These are phyloP conservation scores for Epinephelus awoara DNA, from an alignment of 2,797 vertebrate genomes.

Conservation along the genomic window DNA sequence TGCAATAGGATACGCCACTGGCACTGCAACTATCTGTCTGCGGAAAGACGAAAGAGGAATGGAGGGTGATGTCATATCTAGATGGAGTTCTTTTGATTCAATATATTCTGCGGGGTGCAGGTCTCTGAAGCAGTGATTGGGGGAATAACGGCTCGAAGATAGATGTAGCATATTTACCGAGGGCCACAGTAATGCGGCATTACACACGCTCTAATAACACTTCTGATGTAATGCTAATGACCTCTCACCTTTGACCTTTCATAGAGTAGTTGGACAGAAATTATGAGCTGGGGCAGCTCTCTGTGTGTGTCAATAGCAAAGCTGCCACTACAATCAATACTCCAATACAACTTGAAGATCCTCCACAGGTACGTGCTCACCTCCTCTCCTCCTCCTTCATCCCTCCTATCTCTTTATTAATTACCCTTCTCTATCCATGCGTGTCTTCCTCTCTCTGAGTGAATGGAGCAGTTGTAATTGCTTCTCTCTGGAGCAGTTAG, in stretches of 20 bases:
- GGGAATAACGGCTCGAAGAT: conserved; percentile 33
- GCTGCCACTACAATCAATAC: conserved; percentile 60
- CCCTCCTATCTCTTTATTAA: conserved; percentile 84
- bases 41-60: conserved; percentile 33
- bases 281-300: conserved; percentile 42
- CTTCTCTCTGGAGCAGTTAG: conserved; percentile 84
- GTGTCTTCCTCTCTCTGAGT: conserved; percentile 80
- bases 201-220: conserved; percentile 35
- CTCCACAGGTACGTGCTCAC: conserved; percentile 69
- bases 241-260: conserved; percentile 74
- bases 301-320: conserved; percentile 47
- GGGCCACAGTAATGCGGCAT: conserved; percentile 24
- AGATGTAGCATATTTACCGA: conserved; percentile 50
- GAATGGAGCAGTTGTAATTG: conserved; percentile 86
- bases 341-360: conserved; percentile 54
- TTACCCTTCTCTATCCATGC: conserved; percentile 81
- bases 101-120: conserved; percentile 44
- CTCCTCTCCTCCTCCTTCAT: conserved; percentile 64
- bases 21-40: conserved; percentile 59
- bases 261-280: conserved; percentile 29
- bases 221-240: conserved; percentile 59
- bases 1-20: conserved; percentile 56
- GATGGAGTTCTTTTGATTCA: conserved; percentile 53
- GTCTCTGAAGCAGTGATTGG: conserved; percentile 19
- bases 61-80: conserved; percentile 72